Percentiles rank a stretch among this genome's conserved stretches.
Evolutionary conservation across 1,140 invertebrate species (phyloP).

Genomic region (Psilanteris sp.): DNA sequence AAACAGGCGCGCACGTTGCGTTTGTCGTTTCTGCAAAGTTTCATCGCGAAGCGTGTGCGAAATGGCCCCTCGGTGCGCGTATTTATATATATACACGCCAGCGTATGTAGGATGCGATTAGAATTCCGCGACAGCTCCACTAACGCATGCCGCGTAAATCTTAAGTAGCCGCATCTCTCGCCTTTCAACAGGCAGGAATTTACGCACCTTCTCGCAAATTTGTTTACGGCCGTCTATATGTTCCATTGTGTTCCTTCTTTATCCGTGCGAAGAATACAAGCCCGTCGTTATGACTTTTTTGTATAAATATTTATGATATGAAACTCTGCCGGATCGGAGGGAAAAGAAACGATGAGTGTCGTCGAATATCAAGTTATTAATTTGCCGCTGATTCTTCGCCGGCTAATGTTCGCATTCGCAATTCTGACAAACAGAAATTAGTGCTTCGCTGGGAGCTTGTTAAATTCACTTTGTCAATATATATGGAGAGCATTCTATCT

Average conservation of each 20-base stretch:
- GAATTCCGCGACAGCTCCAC: conserved; percentile 33
- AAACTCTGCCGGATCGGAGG: not conserved
- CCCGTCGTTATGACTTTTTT: conserved; percentile 28
- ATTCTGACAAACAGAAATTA: conserved; percentile 54
- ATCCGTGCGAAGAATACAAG: conserved; percentile 52
- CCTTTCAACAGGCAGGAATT: conserved; percentile 55
- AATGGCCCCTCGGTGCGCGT: too few species aligned
- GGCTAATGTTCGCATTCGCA: too few species aligned
- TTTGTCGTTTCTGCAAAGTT: not conserved
- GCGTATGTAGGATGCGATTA: conserved; percentile 51
- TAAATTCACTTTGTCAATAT: conserved; percentile 62
- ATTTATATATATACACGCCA: too few species aligned
- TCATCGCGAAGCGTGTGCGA: too few species aligned
- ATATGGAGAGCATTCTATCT: conserved; percentile 35
- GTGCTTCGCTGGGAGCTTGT: conserved; percentile 13
- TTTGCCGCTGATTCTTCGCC: not conserved
- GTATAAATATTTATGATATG: conserved; percentile 12
- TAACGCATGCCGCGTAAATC: conserved; percentile 53
- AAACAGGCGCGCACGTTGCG: too few species aligned
- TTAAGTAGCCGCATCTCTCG: conserved; percentile 58
- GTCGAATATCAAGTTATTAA: conserved; percentile 14
- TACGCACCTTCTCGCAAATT: conserved; percentile 60
- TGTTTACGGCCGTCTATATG: conserved; percentile 59
- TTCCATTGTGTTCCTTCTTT: conserved; percentile 39
- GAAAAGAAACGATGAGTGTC: not conserved